Evolutionary conservation across 1,140 invertebrate genomes (phyloP).

Genomic region (Helicoverpa armigera): DNA sequence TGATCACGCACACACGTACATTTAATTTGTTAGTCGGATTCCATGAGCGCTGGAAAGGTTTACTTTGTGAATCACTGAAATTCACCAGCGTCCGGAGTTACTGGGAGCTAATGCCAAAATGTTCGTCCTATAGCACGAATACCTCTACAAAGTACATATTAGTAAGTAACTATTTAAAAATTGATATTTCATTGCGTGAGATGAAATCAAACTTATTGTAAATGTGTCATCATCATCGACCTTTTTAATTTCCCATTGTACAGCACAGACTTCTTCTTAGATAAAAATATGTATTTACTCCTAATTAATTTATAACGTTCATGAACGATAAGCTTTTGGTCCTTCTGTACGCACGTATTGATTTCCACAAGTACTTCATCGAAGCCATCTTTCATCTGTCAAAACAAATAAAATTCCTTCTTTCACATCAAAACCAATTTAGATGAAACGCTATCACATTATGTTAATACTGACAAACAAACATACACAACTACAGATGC

Average conservation of each 20-base stretch:
- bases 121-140: background rate
- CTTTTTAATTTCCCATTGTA: no score
- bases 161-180: no score
- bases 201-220: no score
- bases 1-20: background rate
- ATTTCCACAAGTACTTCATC: background rate
- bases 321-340: background rate
- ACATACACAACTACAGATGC: background rate
- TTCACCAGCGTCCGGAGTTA: background rate
- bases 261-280: no score
- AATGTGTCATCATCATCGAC: no score
- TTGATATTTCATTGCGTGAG: no score
- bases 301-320: no score
- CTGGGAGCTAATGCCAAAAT: background rate
- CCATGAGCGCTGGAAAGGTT: constrained; percentile 10
- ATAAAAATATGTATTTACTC: background rate
- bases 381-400: background rate
- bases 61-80: constrained; percentile 5
- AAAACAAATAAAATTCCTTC: background rate
- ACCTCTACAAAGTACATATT: background rate
- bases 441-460: background rate
- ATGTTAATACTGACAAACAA: background rate
- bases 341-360: background rate
- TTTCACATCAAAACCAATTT: background rate
- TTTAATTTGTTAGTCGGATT: constrained; percentile 28